These are phyloP conservation scores for Montipora sp. DNA, from an alignment of 64 coral and sea anemone species.

Conservation along the genomic window DNA sequence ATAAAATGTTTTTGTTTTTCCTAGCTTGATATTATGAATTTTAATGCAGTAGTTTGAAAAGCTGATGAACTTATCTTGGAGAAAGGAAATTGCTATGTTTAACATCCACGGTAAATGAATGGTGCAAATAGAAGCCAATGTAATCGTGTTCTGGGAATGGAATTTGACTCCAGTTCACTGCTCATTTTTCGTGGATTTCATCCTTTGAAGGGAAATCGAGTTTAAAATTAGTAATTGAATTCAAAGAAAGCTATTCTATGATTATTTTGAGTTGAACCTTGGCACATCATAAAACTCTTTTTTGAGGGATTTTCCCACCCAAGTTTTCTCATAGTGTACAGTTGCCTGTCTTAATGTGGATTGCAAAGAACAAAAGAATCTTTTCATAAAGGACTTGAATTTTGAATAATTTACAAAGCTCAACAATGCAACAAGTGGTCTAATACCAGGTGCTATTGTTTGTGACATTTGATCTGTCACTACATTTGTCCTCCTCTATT, in stretches of 20 bases:
- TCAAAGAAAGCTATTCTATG: background rate
- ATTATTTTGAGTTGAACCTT: background rate
- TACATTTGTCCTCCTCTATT: background rate
- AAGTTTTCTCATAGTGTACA: background rate
- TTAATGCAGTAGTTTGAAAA: background rate
- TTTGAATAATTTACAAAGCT: slow-evolving; percentile 16
- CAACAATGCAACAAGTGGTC: slow-evolving; percentile 1
- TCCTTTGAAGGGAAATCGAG: background rate
- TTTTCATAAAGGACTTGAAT: background rate
- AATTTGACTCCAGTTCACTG: background rate
- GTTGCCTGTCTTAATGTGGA: background rate
- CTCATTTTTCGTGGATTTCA: slow-evolving; percentile 22
- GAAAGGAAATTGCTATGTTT: background rate
- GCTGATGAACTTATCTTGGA: background rate
- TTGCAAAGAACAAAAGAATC: slow-evolving; percentile 42
- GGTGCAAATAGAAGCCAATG: background rate
- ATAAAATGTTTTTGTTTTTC: background rate
- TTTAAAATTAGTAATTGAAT: background rate
- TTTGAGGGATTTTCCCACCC: background rate
- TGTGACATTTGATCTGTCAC: slow-evolving; percentile 3
- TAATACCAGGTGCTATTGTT: slow-evolving; percentile 22
- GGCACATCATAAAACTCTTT: background rate
- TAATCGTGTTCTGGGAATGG: background rate
- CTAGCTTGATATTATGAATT: background rate
- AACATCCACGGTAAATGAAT: background rate